Percentiles rank a stretch among this genome's conserved stretches.
Evolutionary conservation across 1,140 invertebrate genomes (phyloP).

Genomic region (Drosophila kepulauana): DNA sequence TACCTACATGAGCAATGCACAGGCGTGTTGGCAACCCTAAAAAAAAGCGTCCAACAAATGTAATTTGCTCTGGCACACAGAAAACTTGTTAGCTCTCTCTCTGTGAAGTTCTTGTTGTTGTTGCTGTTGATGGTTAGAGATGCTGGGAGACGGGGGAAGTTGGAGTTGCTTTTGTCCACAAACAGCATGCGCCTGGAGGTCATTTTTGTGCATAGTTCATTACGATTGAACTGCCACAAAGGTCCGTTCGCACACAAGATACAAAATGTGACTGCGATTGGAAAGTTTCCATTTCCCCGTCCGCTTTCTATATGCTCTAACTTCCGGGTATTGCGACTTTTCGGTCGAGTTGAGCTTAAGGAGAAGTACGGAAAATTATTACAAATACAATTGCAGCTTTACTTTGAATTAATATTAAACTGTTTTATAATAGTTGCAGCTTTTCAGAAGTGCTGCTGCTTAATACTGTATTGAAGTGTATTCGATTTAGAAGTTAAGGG

Average conservation of each 20-base stretch:
- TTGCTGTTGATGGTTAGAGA: constrained; percentile 19
- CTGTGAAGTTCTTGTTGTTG: constrained; percentile 2
- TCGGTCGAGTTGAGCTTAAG: background rate
- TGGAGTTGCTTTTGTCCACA: constrained; percentile 51
- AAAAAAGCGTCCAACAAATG: constrained; percentile 56
- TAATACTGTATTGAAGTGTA: constrained; percentile 15
- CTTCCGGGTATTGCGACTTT: background rate
- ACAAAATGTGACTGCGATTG: constrained; percentile 32
- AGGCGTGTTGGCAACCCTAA: constrained; percentile 56
- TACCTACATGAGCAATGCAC: constrained; percentile 45
- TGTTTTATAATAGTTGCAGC: background rate
- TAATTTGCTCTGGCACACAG: constrained; percentile 66
- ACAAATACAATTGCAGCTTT: background rate
- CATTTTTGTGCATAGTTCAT: constrained; percentile 80
- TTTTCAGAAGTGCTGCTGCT: background rate
- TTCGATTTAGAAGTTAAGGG: constrained; percentile 14
- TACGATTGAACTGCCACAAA: constrained; percentile 77
- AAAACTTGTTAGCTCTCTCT: constrained; percentile 64
- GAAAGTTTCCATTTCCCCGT: constrained; percentile 29
- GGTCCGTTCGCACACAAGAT: constrained; percentile 43
- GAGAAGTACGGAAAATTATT: background rate
- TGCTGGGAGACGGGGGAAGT: background rate
- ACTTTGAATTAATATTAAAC: background rate
- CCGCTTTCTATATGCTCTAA: background rate
- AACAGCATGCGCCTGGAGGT: constrained; percentile 63